Evolutionary conservation across 1,140 invertebrate species (phyloP).

Genomic region (Gerris buenoi): DNA sequence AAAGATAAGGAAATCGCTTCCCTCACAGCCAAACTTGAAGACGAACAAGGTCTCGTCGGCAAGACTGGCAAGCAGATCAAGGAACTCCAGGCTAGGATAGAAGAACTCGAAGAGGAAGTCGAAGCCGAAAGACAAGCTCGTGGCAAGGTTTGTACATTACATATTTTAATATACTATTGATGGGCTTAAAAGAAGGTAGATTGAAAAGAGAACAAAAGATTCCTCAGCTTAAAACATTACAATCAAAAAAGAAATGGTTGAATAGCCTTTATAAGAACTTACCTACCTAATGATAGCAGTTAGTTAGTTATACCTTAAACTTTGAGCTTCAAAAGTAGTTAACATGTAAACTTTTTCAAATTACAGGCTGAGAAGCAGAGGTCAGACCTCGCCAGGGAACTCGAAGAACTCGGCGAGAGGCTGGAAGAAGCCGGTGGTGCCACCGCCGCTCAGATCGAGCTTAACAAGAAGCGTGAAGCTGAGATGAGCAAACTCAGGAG

Average conservation of each 20-base stretch:
- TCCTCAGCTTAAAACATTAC: too few species aligned
- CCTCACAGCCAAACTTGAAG: conserved; percentile 88
- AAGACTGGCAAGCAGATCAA: conserved; percentile 95
- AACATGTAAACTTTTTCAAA: not conserved
- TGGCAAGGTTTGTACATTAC: conserved; percentile 46
- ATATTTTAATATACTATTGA: not conserved
- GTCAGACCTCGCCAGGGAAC: conserved; percentile 84
- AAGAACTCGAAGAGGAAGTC: conserved; percentile 94
- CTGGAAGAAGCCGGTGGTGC: conserved; percentile 97
- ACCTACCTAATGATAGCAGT: too few species aligned
- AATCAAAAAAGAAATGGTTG: too few species aligned
- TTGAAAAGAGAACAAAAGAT: too few species aligned
- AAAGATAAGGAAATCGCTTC: conserved; percentile 95
- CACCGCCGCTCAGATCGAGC: conserved; percentile 94
- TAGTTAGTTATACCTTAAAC: too few species aligned
- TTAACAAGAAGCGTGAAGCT: conserved; percentile 98
- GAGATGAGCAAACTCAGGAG: conserved; percentile 94
- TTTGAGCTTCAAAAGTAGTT: not conserved
- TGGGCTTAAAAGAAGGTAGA: not conserved
- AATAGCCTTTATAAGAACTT: too few species aligned
- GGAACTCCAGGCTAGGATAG: conserved; percentile 91
- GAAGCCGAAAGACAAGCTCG: conserved; percentile 93
- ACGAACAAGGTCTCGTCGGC: conserved; percentile 89
- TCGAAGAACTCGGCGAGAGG: conserved; percentile 92
- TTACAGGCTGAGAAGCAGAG: conserved; percentile 83